A percentile compares a stretch with the other conserved stretches of the same genome.
These are phyloP conservation scores for Plestiodon gilberti DNA, from an alignment of 2,113 vertebrate species.

Conservation along the genomic window DNA sequence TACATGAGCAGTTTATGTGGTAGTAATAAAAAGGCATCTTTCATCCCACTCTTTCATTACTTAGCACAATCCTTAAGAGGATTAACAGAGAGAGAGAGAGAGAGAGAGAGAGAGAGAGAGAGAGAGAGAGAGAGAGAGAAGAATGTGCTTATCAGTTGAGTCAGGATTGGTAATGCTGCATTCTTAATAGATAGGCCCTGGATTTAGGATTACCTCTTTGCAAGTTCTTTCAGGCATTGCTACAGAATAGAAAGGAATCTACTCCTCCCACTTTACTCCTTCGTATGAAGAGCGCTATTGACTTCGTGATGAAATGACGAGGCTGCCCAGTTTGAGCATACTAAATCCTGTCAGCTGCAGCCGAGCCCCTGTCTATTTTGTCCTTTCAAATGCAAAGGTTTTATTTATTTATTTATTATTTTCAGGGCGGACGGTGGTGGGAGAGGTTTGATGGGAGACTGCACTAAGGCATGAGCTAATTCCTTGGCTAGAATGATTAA, in stretches of 20 bases:
- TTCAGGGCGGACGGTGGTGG: slow-evolving; percentile 31
- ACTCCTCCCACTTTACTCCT: slow-evolving; percentile 9
- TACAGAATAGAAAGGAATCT: slow-evolving; percentile 69
- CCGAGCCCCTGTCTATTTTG: slow-evolving; percentile 19
- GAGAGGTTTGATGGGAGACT: slow-evolving; percentile 7
- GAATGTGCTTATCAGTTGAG: slow-evolving; percentile 77
- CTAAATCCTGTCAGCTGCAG: slow-evolving; percentile 49
- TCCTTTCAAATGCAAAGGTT: slow-evolving; percentile 39
- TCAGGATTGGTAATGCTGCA: slow-evolving; percentile 72
- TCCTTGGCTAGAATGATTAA: slow-evolving; percentile 56
- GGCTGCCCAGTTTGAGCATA: slow-evolving; percentile 52
- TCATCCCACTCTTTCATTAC: slow-evolving; percentile 77
- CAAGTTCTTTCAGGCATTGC: slow-evolving; percentile 62
- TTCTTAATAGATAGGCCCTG: slow-evolving; percentile 79
- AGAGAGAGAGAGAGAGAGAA: rapidly evolving
- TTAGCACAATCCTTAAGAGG: slow-evolving; percentile 78
- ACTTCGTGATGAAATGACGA: slow-evolving; percentile 73
- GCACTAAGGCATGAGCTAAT: slow-evolving; percentile 44
- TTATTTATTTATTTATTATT: slow-evolving; percentile 59
- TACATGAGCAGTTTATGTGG: slow-evolving; percentile 79
- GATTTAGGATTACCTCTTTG: slow-evolving; percentile 72
- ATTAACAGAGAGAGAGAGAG: slow-evolving; percentile 60
- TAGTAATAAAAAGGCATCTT: slow-evolving; percentile 75
- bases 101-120: not conserved
- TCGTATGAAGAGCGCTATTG: slow-evolving; percentile 70